Conservation (phyloP, 2,797 vertebrate genomes). For the Xyrichtys novacula region DNA sequence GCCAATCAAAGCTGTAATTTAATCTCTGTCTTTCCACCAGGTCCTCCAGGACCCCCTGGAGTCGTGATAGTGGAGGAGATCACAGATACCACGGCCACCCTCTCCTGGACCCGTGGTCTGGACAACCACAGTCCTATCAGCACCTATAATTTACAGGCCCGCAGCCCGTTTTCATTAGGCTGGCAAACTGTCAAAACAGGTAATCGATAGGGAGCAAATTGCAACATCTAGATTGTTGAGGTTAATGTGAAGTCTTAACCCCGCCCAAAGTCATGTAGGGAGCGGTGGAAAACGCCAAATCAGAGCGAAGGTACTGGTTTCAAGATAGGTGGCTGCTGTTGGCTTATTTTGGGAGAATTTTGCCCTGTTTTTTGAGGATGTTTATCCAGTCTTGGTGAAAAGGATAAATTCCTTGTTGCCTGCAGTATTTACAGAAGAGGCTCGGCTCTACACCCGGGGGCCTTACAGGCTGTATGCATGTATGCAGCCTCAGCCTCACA, state of each 20-base stretch:
- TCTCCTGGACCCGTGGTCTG: slow-evolving; percentile 94
- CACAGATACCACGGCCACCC: slow-evolving; percentile 92
- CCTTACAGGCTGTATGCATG: background rate
- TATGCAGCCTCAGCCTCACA: background rate
- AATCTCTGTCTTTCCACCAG: slow-evolving; percentile 74
- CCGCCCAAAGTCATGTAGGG: slow-evolving; percentile 26
- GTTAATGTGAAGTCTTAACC: slow-evolving; percentile 49
- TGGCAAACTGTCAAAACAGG: slow-evolving; percentile 98
- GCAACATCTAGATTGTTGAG: slow-evolving; percentile 48
- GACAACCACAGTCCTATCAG: slow-evolving; percentile 98
- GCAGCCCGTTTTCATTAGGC: slow-evolving; percentile 97
- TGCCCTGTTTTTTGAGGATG: background rate
- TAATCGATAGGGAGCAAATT: slow-evolving; percentile 80
- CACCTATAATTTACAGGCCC: slow-evolving; percentile 95
- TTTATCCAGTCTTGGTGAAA: background rate
- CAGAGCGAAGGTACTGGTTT: slow-evolving; percentile 22
- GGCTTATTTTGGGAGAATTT: background rate
- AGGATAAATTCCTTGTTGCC: background rate
- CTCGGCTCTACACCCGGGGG: background rate
- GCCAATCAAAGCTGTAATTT: slow-evolving; percentile 38
- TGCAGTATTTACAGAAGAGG: background rate
- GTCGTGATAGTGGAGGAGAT: slow-evolving; percentile 98
- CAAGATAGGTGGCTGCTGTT: background rate
- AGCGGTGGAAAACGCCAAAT: slow-evolving; percentile 27
- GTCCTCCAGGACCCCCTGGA: slow-evolving; percentile 95